A percentile compares a stretch with the other conserved stretches of the same genome.
Evolutionary conservation across 2,888 invertebrate genomes (phyloP).

Genomic region (Zhuqinia jingwanae): DNA sequence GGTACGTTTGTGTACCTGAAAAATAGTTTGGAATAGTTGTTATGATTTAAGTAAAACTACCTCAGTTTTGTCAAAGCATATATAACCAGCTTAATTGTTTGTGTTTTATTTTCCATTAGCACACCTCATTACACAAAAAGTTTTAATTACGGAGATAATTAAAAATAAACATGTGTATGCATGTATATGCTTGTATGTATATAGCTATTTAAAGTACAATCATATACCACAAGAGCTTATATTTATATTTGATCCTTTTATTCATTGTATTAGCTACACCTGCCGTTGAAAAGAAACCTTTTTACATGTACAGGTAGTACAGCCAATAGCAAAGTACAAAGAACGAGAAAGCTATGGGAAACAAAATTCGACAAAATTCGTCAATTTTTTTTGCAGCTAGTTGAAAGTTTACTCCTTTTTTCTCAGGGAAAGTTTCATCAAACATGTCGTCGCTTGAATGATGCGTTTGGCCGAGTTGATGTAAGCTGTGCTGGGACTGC

Average conservation of each 20-base stretch:
- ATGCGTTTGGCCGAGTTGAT: slow-evolving; percentile 37
- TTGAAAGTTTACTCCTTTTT: slow-evolving; percentile 49
- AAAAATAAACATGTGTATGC: too few relatives aligned
- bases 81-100: too few relatives aligned
- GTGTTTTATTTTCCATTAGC: too few relatives aligned
- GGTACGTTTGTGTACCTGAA: too few relatives aligned
- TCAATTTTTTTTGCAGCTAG: slow-evolving; percentile 81
- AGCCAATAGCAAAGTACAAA: slow-evolving; percentile 82
- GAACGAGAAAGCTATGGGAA: slow-evolving; percentile 81
- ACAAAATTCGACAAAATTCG: slow-evolving; percentile 81
- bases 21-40: too few relatives aligned
- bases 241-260: slow-evolving; percentile 17
- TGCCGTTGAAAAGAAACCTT: not conserved
- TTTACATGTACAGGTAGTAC: slow-evolving; percentile 80
- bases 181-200: not conserved
- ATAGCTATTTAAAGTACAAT: too few relatives aligned
- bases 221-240: too few relatives aligned
- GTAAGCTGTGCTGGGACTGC: slow-evolving; percentile 25
- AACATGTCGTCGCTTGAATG: slow-evolving; percentile 1
- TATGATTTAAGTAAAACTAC: too few relatives aligned
- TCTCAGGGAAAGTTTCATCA: slow-evolving; percentile 26
- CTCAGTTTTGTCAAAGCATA: too few relatives aligned
- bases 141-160: too few relatives aligned
- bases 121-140: too few relatives aligned
- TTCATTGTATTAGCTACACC: not conserved